Percentiles rank a stretch among this genome's conserved stretches.
phyloP scores from a whole-genome alignment of 2,888 invertebrate species.

The Clivina fossor region DNA sequence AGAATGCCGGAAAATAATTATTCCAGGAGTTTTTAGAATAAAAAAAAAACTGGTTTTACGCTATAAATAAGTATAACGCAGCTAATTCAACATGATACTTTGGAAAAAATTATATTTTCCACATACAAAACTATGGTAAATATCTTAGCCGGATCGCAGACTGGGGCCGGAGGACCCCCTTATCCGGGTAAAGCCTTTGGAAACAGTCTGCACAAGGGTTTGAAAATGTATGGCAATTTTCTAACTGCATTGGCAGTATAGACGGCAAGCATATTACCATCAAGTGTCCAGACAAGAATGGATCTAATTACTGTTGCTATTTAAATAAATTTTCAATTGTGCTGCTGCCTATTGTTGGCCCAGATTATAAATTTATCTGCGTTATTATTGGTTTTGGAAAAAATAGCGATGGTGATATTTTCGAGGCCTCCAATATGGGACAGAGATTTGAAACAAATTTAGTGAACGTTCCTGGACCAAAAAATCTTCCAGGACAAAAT shows the following conservation, averaged over 20 bases:
- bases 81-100: too few species aligned
- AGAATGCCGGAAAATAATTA: too few species aligned
- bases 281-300: slow-evolving; percentile 18
- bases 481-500: slow-evolving; percentile 39
- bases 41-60: too few species aligned
- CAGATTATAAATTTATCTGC: slow-evolving; percentile 5
- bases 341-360: slow-evolving; percentile 20
- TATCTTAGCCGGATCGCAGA: too few species aligned
- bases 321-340: slow-evolving; percentile 18
- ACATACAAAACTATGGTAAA: too few species aligned
- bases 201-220: too few species aligned
- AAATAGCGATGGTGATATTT: slow-evolving; percentile 28
- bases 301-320: slow-evolving; percentile 2
- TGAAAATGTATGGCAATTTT: too few species aligned
- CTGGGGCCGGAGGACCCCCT: too few species aligned
- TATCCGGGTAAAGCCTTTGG: too few species aligned
- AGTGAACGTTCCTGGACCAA: slow-evolving; percentile 37
- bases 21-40: too few species aligned
- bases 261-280: slow-evolving; percentile 19
- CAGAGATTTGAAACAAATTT: slow-evolving; percentile 34
- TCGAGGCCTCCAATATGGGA: slow-evolving; percentile 37
- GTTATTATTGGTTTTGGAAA: slow-evolving; percentile 15
- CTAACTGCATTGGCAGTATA: slow-evolving; percentile 21
- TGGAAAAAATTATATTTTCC: too few species aligned
- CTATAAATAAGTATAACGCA: too few species aligned